Base-by-base conservation (phyloP, 2,888 invertebrate species). In the Phania funesta region DNA sequence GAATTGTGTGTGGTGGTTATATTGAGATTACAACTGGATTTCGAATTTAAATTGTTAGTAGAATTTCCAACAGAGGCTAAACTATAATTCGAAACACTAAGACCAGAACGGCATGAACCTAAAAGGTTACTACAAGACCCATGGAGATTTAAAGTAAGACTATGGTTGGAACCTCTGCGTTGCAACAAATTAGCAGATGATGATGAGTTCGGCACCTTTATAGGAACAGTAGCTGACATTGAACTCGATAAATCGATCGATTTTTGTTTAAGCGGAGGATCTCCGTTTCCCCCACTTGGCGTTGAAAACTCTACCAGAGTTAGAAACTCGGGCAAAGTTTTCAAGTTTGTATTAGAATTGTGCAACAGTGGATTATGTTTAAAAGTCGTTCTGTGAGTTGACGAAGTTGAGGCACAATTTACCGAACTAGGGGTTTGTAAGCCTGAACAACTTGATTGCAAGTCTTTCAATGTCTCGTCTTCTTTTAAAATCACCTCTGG, bases 321-420 rank as follows among this genome's bases (percentile, higher is more conserved):
- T 84, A 94, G 93, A 0, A 94, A 93, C 91, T 95, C 95, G 0
- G 95, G 95, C 46, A 95, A 87, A 0, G 95, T 95, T 89, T 95
- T 95, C 48, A 95, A 90, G 85, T 95, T 95, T 35, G 94, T 94
- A 86, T 94, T 94, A 0, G 94, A 94, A 7, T 88, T 86, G 58
- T 89, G 89, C 73, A 89, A 71, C 62, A 89, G 44, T 1, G 87
- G 88, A 83, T 87, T 89, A 26, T 86, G 87, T 77, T 89, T 89
- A 79, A 88, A 88, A 3, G 86, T 64, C n/a, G 81, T 65, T 3
- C 86, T 77, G 18, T 83, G 84, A 8, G 74, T 48, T 60, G 75
- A 77, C 6, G 82, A 46, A 11, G 71, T 73, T n/a, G 83, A 62
- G 5, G 82, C 52, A 52, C 82, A 82, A 41, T 84, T 74, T 20